phyloP scores from a whole-genome alignment of 2,797 vertebrate species.

The Onychomys torridus region DNA sequence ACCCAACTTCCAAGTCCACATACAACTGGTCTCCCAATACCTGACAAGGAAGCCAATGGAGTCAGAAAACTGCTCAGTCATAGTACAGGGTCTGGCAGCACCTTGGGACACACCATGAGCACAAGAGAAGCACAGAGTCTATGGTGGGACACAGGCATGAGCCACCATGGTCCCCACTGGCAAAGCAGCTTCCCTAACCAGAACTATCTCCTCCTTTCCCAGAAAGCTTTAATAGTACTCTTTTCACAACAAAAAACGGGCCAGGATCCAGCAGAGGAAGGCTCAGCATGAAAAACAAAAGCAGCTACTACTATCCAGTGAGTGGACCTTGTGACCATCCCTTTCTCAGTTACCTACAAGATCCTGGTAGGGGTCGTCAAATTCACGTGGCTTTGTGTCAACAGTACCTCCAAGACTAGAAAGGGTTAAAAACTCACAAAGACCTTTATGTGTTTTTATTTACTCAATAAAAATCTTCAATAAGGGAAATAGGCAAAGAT shows the following conservation, averaged over 20 bases:
- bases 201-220: not conserved
- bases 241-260: not conserved
- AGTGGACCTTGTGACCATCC: too few relatives aligned
- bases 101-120: not conserved
- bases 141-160: not conserved
- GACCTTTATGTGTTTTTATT: not conserved
- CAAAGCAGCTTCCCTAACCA: not conserved
- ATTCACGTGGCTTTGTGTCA: not conserved
- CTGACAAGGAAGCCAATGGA: not conserved
- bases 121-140: not conserved
- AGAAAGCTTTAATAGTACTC: not conserved
- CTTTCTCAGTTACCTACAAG: not conserved
- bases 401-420: not conserved
- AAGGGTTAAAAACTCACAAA: not conserved
- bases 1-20: not conserved
- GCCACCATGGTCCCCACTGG: not conserved
- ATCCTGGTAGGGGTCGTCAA: not conserved
- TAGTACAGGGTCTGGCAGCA: too few relatives aligned
- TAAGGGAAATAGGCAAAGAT: not conserved
- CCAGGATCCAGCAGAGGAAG: not conserved
- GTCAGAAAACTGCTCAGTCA: not conserved
- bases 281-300: not conserved
- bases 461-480: not conserved
- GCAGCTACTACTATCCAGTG: too few relatives aligned
- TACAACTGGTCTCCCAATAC: not conserved